Evolutionary conservation across 2,113 vertebrate species (phyloP).

Genomic region (Apistogramma diplotaenia): DNA sequence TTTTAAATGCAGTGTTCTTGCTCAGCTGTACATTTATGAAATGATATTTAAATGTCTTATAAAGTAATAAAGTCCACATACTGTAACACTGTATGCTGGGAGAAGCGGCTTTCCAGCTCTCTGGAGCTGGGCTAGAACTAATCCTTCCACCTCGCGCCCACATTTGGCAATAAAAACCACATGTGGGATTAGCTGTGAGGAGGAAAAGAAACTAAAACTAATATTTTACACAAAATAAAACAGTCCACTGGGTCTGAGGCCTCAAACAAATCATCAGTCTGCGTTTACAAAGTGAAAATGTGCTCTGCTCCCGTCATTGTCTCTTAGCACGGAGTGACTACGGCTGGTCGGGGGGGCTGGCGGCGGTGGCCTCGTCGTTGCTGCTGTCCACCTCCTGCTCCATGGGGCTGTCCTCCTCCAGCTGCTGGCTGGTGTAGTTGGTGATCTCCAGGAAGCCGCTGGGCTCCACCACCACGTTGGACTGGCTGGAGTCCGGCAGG

Average conservation of each 20-base stretch:
- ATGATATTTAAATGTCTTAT: not conserved
- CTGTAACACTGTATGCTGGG: constrained; percentile 15
- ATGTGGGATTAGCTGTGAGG: constrained; percentile 3
- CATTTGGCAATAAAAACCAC: constrained; percentile 31
- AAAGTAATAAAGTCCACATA: not conserved
- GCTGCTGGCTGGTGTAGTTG: constrained; percentile 96
- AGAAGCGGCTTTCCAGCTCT: constrained; percentile 13
- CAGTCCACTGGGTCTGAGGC: not conserved
- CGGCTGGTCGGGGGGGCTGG: constrained; percentile 83
- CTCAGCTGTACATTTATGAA: not conserved
- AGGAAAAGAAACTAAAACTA: not conserved
- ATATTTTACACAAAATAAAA: constrained; percentile 39
- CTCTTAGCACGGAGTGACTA: constrained; percentile 44
- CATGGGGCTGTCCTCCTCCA: constrained; percentile 91
- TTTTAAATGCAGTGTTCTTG: not conserved
- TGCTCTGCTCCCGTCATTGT: not conserved
- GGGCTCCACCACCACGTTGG: constrained; percentile 97
- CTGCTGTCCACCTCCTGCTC: constrained; percentile 92
- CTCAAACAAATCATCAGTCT: not conserved
- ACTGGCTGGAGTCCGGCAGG: constrained; percentile 93
- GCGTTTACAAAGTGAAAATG: constrained; percentile 4
- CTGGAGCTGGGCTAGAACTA: not conserved
- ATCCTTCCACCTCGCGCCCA: constrained; percentile 20
- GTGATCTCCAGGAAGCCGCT: constrained; percentile 97
- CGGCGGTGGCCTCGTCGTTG: constrained; percentile 86